Base-by-base conservation (phyloP, 2,888 invertebrate species). In the Eupithecia abbreviata region DNA sequence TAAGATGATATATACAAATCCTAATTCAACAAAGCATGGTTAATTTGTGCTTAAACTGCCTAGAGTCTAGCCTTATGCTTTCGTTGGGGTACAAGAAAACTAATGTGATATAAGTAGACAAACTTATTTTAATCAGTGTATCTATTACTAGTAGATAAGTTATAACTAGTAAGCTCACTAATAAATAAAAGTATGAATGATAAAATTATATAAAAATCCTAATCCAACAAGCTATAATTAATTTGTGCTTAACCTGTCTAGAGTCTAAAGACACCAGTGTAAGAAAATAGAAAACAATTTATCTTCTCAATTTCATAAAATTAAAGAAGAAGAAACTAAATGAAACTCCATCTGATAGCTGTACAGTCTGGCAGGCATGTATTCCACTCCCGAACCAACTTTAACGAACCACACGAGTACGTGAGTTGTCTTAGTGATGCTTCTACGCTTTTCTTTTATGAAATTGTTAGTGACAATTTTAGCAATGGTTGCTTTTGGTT, bases 361-460 rank as follows among this genome's bases (percentile, higher is more conserved):
- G 71, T 69, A 45, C 47, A 69, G 69, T 69, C 68, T 68, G 69
- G 47, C 69, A 69, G 78, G 77, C 83, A 82, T 82, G 81, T 87
- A 86, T 86, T 86, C 85, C 74, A 77, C 82, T 85, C 84, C 84
- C 83, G 85, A 84, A 81, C 85, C 82, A 82, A 82, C 87, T 85
- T 88, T 92, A 93, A 91, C 91, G 90, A 92, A 91, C 90, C 90
- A 87, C 88, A 85, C 85, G 85, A 78, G 79, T 82, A 82, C 82
- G 83, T 82, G 83, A 80, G 81, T 80, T 81, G 80, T 82, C 80
- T 80, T 74, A 79, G 71, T 72, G 81, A 77, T 75, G 74, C 71
- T 77, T 62, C 74, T 74, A 71, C 69, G 77, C 77, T 81, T 81
- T 80, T 82, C 77, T 82, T 82, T 79, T 80, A 78, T 77, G 72